Conservation (phyloP, 1,140 invertebrate species). For the Lamellibrachia luymesi region DNA sequence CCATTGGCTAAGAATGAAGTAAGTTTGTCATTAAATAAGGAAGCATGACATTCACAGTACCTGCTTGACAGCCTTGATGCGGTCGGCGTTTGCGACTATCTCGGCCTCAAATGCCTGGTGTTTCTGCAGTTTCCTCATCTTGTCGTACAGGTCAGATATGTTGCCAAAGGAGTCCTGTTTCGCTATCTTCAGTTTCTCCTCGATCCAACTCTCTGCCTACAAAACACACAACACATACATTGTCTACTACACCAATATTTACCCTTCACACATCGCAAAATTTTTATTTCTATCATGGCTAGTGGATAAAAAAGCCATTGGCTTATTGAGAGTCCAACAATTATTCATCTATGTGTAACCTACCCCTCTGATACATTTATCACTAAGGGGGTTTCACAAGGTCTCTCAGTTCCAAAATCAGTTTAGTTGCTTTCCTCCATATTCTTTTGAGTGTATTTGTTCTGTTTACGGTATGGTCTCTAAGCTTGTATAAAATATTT, state of each 20-base stretch:
- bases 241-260: not conserved
- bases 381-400: no score
- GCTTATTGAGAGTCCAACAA: no score
- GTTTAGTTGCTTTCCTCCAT: no score
- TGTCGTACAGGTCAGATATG: constrained; percentile 88
- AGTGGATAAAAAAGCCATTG: no score
- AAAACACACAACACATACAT: constrained; percentile 22
- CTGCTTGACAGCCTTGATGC: constrained; percentile 79
- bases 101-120: constrained; percentile 97
- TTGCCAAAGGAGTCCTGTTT: constrained; percentile 85
- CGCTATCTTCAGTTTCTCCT: constrained; percentile 85
- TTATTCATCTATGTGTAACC: no score
- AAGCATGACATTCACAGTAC: constrained; percentile 48
- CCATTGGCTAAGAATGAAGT: constrained; percentile 14
- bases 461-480: no score
- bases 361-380: no score
- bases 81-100: constrained; percentile 80
- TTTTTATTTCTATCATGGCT: not conserved
- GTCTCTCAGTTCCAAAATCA: no score
- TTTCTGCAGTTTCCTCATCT: constrained; percentile 96
- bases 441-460: no score
- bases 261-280: not conserved
- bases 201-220: constrained; percentile 82
- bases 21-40: not conserved
- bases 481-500: no score